Conservation (phyloP, 2,888 invertebrate species). For the Charanyca ferruginea region DNA sequence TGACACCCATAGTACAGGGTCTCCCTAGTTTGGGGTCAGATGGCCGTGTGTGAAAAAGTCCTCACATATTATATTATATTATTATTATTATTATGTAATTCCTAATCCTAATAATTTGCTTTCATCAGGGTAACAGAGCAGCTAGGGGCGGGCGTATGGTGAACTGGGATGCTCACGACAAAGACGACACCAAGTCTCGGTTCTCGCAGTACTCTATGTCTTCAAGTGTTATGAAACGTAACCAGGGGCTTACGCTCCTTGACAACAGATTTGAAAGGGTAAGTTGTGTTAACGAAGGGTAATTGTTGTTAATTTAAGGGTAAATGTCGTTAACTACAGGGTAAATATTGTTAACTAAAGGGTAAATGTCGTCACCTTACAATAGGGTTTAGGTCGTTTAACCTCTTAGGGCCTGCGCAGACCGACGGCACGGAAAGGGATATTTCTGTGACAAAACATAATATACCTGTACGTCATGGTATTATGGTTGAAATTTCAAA, state of each 20-base stretch:
- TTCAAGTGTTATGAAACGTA: slow-evolving; percentile 96
- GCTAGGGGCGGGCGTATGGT: slow-evolving; percentile 80
- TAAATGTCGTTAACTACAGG: not conserved
- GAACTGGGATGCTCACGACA: slow-evolving; percentile 80
- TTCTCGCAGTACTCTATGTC: slow-evolving; percentile 98
- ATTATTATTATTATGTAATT: too few relatives aligned
- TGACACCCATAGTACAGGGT: too few relatives aligned
- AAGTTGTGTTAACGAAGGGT: slow-evolving; percentile 34
- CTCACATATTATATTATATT: too few relatives aligned
- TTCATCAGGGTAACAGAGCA: slow-evolving; percentile 31
- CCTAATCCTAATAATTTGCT: not conserved
- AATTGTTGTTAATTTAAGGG: not conserved
- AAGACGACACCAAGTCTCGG: slow-evolving; percentile 96
- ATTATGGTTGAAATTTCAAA: too few relatives aligned
- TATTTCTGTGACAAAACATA: too few relatives aligned
- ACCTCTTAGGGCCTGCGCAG: too few relatives aligned
- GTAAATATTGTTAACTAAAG: not conserved
- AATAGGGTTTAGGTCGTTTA: too few relatives aligned
- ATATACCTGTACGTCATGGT: too few relatives aligned
- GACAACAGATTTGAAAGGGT: slow-evolving; percentile 98
- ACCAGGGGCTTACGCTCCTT: slow-evolving; percentile 95
- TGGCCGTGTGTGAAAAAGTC: too few relatives aligned
- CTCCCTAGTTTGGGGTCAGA: too few relatives aligned
- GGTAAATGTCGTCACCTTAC: not conserved
- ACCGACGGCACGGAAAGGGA: too few relatives aligned